Conservation (phyloP, 2,797 vertebrate genomes). For the Acanthurus tractus region DNA sequence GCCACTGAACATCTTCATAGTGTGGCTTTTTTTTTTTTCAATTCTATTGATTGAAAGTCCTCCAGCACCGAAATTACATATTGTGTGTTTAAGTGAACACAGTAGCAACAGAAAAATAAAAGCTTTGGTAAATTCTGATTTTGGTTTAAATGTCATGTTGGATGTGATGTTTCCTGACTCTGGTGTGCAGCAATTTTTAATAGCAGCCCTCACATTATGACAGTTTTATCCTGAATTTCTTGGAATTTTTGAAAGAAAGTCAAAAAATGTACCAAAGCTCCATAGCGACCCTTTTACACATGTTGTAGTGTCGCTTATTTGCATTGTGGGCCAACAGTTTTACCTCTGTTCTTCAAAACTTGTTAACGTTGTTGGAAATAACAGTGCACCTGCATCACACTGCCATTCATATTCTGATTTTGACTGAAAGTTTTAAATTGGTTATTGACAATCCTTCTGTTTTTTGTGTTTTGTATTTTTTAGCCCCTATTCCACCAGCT, state of each 20-base stretch:
- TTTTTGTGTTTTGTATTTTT: slow-evolving; percentile 9
- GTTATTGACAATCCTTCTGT: slow-evolving; percentile 8
- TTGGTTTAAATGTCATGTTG: background rate
- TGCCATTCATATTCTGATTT: no score
- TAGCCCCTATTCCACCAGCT: slow-evolving; percentile 70
- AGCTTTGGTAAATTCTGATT: background rate
- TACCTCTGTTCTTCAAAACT: background rate
- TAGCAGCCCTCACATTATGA: background rate
- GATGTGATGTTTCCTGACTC: background rate
- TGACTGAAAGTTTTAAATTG: background rate
- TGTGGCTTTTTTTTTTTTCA: no score
- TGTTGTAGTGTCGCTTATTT: background rate
- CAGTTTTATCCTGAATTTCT: no score
- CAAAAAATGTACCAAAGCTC: background rate
- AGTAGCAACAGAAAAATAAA: background rate
- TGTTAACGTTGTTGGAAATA: no score
- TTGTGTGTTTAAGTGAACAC: no score
- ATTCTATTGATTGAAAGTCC: no score
- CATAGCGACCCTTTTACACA: background rate
- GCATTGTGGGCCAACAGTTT: background rate
- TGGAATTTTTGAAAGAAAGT: background rate
- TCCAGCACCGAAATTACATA: no score
- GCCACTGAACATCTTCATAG: no score
- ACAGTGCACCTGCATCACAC: background rate
- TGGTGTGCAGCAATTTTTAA: background rate